These are phyloP conservation scores for Agonopterix alstromeriana DNA, from an alignment of 2,888 invertebrate species.

Conservation along the genomic window DNA sequence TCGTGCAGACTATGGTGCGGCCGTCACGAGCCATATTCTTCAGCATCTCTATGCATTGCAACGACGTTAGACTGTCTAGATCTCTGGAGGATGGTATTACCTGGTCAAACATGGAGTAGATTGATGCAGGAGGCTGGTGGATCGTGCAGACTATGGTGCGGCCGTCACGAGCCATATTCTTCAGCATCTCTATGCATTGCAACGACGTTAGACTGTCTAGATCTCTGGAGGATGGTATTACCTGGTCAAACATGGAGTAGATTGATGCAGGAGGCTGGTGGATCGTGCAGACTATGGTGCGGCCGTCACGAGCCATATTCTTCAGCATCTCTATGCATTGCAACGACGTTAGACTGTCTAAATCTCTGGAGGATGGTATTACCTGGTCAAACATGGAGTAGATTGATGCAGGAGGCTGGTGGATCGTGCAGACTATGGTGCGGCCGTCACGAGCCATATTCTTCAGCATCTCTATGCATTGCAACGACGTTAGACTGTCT, in stretches of 20 bases:
- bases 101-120: slow-evolving; percentile 95
- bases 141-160: slow-evolving; percentile 96
- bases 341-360: slow-evolving; percentile 90
- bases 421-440: slow-evolving; percentile 95
- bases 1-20: slow-evolving; percentile 94
- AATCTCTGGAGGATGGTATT: slow-evolving; percentile 84
- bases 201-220: slow-evolving; percentile 91
- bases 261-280: slow-evolving; percentile 96
- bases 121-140: slow-evolving; percentile 94
- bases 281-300: slow-evolving; percentile 95
- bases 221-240: too few relatives aligned
- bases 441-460: slow-evolving; percentile 87
- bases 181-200: slow-evolving; percentile 89
- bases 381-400: slow-evolving; percentile 96
- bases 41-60: slow-evolving; percentile 88
- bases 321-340: slow-evolving; percentile 90
- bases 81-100: too few relatives aligned
- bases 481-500: slow-evolving; percentile 90
- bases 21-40: slow-evolving; percentile 87
- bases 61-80: slow-evolving; percentile 90
- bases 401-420: slow-evolving; percentile 94
- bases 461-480: slow-evolving; percentile 89
- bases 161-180: slow-evolving; percentile 86
- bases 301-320: slow-evolving; percentile 85
- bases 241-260: slow-evolving; percentile 94